Conservation (phyloP, 2,113 vertebrate species). For the Chloropsis cyanopogon region DNA sequence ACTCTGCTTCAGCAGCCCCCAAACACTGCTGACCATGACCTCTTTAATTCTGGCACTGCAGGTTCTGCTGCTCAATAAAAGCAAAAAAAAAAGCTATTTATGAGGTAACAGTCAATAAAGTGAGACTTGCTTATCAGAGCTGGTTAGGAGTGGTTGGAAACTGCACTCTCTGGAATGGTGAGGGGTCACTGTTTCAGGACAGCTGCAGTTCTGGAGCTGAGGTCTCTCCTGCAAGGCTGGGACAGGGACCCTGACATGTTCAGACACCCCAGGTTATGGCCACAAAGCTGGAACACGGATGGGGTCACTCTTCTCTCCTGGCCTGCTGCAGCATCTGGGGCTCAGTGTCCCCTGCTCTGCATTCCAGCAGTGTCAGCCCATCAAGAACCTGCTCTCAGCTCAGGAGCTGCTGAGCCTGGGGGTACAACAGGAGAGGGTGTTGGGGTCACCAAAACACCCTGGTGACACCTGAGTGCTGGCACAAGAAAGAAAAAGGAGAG, state of each 20-base stretch:
- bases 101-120: background rate
- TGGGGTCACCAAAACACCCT: background rate
- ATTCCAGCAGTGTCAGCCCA: background rate
- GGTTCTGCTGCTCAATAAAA: conserved; percentile 19
- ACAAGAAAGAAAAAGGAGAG: background rate
- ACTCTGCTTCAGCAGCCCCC: background rate
- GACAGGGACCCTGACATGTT: rapidly evolving
- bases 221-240: background rate
- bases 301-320: background rate
- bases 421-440: background rate
- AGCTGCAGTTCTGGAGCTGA: background rate
- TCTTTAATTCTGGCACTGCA: background rate
- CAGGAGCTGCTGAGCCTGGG: background rate
- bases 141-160: background rate
- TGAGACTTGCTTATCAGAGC: background rate
- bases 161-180: background rate
- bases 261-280: background rate
- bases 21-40: background rate
- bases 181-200: background rate
- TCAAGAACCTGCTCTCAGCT: background rate
- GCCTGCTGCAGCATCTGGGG: background rate
- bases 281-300: background rate
- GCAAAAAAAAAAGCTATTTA: background rate
- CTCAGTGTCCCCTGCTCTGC: background rate
- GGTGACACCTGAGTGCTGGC: background rate